phyloP scores from a whole-genome alignment of 2,797 vertebrate species.

The Acanthurus lineatus region DNA sequence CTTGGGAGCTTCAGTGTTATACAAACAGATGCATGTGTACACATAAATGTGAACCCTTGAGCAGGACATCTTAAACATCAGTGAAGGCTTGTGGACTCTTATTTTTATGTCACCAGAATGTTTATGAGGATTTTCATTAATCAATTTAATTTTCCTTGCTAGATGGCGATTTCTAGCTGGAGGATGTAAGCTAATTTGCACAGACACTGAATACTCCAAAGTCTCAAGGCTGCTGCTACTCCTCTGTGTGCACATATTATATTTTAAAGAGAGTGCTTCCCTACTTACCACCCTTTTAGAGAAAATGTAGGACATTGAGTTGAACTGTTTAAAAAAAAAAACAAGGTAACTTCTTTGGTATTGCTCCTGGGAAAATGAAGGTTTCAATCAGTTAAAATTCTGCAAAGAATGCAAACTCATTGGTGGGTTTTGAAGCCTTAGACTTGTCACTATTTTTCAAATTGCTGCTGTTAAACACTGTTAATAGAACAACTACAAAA shows the following conservation, averaged over 20 bases:
- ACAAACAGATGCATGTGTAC: too few relatives aligned
- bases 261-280: neutral
- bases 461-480: too few relatives aligned
- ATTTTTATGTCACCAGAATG: neutral
- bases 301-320: neutral
- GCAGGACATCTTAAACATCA: slow-evolving; percentile 90
- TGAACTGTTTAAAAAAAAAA: too few relatives aligned
- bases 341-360: neutral
- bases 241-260: neutral
- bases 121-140: neutral
- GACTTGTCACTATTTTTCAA: too few relatives aligned
- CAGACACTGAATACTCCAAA: neutral
- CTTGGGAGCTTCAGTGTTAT: too few relatives aligned
- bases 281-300: too few relatives aligned
- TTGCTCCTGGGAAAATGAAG: neutral
- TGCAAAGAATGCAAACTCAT: too few relatives aligned
- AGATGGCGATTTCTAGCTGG: slow-evolving; percentile 89
- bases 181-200: slow-evolving; percentile 81
- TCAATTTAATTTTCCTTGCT: slow-evolving; percentile 68
- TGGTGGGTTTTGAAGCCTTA: neutral
- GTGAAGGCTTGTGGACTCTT: slow-evolving; percentile 84
- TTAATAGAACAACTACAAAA: neutral
- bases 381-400: neutral
- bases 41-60: slow-evolving; percentile 75
- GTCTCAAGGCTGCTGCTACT: neutral